A percentile compares a stretch with the other conserved stretches of the same genome.
Conservation (phyloP, 1,140 invertebrate genomes). For the Formica exsecta region DNA sequence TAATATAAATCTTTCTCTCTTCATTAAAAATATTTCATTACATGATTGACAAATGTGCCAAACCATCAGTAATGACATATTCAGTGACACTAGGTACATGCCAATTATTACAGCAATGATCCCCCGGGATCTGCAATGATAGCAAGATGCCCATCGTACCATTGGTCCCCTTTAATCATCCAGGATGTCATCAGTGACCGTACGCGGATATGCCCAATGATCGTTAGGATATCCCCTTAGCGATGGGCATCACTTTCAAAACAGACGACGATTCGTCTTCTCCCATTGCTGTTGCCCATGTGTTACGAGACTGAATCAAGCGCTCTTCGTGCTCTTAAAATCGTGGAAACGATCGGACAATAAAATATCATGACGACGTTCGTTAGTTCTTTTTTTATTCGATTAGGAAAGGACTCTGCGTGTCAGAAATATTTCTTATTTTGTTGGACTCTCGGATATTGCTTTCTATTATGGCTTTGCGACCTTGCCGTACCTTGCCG, state of each 20-base stretch:
- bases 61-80: neutral
- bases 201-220: constrained; percentile 45
- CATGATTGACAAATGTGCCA: too few relatives aligned
- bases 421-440: constrained; percentile 32
- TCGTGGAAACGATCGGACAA: constrained; percentile 31
- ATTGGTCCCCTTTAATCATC: constrained; percentile 54
- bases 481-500: constrained; percentile 3
- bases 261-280: neutral
- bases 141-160: constrained; percentile 36
- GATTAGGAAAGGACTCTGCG: constrained; percentile 40
- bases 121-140: constrained; percentile 25
- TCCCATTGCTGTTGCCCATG: neutral
- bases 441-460: constrained; percentile 24
- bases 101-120: constrained; percentile 28
- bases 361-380: constrained; percentile 52
- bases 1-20: neutral
- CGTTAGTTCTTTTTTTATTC: constrained; percentile 8
- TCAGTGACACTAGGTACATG: neutral
- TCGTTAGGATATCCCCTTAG: constrained; percentile 25
- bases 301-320: neutral
- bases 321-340: constrained; percentile 41
- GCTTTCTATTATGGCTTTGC: constrained; percentile 44
- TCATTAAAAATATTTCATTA: neutral
- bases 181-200: constrained; percentile 52
- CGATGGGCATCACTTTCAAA: neutral